Evolutionary conservation across 1,140 invertebrate species (phyloP).

Genomic region (Leptestheria dahalacensis): DNA sequence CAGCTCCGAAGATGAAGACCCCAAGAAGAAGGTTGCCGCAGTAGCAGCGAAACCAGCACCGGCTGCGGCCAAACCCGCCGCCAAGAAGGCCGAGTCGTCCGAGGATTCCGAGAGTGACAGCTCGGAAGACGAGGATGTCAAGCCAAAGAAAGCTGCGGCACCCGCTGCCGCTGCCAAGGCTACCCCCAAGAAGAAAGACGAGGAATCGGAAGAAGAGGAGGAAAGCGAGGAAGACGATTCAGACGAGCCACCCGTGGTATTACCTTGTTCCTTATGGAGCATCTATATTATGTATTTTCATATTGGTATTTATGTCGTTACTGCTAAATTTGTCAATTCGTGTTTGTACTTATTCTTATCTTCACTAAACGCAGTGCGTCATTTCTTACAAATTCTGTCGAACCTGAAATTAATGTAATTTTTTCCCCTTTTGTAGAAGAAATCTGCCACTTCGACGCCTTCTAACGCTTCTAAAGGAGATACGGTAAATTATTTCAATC

Average conservation of each 20-base stretch:
- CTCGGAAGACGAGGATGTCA: slow-evolving; percentile 12
- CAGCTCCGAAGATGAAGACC: slow-evolving; percentile 19
- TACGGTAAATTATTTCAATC: no score
- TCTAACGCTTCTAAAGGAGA: neutral
- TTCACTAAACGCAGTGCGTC: no score
- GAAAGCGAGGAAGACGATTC: neutral
- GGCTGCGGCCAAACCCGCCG: slow-evolving; percentile 12
- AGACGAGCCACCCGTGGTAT: no score
- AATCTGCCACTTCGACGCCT: neutral
- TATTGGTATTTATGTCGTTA: no score
- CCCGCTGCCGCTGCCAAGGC: neutral
- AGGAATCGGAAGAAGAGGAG: slow-evolving; percentile 13
- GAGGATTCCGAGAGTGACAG: slow-evolving; percentile 17
- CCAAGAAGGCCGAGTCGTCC: slow-evolving; percentile 20
- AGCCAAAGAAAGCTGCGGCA: slow-evolving; percentile 1
- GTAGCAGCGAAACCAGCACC: slow-evolving; percentile 12
- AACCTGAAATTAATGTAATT: neutral
- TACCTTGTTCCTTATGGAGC: neutral
- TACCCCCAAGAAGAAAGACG: neutral
- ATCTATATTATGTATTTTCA: no score
- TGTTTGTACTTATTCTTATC: no score
- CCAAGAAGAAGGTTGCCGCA: slow-evolving; percentile 9
- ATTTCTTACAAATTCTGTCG: no score
- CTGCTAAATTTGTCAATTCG: slow-evolving; percentile 4
- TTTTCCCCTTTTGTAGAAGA: neutral